Conservation (phyloP, 2,888 invertebrate species). For the Scrobipalpa costella region DNA sequence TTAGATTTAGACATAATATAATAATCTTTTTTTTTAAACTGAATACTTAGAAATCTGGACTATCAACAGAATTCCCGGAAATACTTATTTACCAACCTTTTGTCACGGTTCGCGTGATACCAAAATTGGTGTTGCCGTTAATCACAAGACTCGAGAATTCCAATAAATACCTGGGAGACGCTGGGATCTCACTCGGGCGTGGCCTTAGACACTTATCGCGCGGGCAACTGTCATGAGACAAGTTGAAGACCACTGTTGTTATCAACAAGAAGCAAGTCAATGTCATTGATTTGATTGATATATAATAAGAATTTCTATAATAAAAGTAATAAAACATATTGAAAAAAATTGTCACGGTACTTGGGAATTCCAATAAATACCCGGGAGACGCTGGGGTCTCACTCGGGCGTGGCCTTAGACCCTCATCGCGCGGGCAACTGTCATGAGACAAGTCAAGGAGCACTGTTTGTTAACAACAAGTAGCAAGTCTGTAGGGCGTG, state of each 20-base stretch:
- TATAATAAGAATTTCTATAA: no score
- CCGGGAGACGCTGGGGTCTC: slow-evolving; percentile 5
- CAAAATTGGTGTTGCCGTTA: neutral
- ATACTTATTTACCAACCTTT: neutral
- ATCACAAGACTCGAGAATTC: slow-evolving; percentile 20
- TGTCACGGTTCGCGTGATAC: neutral
- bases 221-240: slow-evolving; percentile 8
- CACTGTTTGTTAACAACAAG: no score
- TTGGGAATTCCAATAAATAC: slow-evolving; percentile 25
- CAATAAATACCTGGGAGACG: slow-evolving; percentile 22
- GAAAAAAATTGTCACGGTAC: no score
- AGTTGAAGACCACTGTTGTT: neutral
- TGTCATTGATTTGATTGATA: no score
- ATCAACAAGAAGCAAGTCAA: neutral
- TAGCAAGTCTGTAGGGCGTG: no score
- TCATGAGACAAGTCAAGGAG: neutral
- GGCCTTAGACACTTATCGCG: slow-evolving; percentile 30
- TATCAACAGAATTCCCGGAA: neutral
- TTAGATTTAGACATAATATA: no score
- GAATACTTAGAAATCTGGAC: neutral
- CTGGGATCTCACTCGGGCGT: neutral
- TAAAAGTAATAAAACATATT: no score
- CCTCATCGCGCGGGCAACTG: slow-evolving; percentile 28
- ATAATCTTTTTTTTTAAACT: neutral
- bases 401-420: slow-evolving; percentile 21